Evolutionary conservation across 2,888 invertebrate genomes (phyloP).

Genomic region (Opisthograptis luteolata): DNA sequence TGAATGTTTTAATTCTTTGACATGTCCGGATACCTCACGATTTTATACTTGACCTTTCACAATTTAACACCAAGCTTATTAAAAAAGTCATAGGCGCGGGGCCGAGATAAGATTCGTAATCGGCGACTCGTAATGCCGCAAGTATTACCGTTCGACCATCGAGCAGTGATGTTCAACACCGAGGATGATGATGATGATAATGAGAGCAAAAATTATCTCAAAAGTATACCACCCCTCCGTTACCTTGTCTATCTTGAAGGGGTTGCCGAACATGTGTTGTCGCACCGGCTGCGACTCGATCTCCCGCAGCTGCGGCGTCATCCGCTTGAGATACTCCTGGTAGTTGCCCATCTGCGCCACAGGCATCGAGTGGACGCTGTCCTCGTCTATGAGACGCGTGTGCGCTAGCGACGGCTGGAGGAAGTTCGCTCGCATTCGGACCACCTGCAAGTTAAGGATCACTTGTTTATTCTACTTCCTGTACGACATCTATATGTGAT

Average conservation of each 20-base stretch:
- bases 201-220: neutral
- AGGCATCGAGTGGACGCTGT: constrained; percentile 97
- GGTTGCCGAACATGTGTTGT: constrained; percentile 99
- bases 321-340: constrained; percentile 98
- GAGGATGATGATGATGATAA: no score
- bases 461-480: no score
- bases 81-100: no score
- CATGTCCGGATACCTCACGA: no score
- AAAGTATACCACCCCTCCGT: constrained; percentile 37
- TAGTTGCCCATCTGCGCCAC: constrained; percentile 99
- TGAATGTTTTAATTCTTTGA: no score
- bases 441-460: constrained; percentile 82
- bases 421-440: constrained; percentile 97
- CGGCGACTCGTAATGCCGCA: no score
- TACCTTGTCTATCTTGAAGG: constrained; percentile 99
- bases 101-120: no score
- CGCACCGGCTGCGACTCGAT: constrained; percentile 97
- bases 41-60: no score
- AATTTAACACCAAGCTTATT: no score
- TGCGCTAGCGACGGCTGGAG: constrained; percentile 91
- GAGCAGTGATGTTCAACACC: no score
- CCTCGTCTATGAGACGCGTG: constrained; percentile 92
- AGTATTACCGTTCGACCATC: no score
- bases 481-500: neutral
- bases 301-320: constrained; percentile 96